Base-by-base conservation (phyloP, 2,888 invertebrate genomes). In the Drosophila meridiana region DNA sequence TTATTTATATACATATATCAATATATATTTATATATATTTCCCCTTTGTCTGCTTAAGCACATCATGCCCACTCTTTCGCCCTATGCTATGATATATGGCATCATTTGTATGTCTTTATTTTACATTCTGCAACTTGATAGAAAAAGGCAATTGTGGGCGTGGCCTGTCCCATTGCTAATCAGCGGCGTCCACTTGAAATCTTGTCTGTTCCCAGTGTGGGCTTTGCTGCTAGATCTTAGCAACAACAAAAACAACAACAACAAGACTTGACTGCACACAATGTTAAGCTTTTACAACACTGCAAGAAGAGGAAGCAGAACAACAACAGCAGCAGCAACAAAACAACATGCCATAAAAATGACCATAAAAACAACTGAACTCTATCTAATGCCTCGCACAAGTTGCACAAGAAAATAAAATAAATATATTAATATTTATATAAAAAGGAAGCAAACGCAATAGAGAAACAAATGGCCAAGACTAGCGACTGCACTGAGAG, bases 301-400 rank as follows among this genome's bases (percentile, higher is more conserved):
- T 38, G 9, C 13, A 26, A 32, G 30, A 30, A n/a, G 14, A 8
- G 36, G 14, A 9, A 52, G 20, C 32, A 50, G 32, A 36, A 45
- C 43, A 61, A 30, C 42, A 36, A 36, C 43, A 61, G 36, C 42
- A 64, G 14, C 43, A 45, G 34, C n/a, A 42, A 20, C 11, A 56
- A 45, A 28, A 30, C 48, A 64, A 32, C 62, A 53, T 14, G 59
- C 57, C 52, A 56, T 56, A 50, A 58, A 53, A 70, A 42, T 53
- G 69, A 28, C 66, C 61, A 64, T 69, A 61, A 71, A 63, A 76
- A 30, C 42, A 59, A 83, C 73, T 78, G 76, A 73, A 53, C 72
- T 85, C 43, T 65, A 53, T 66, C 62, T 78, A 73, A 67, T 73
- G 83, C 62, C 77, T 42, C 68, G 69, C 70, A 76, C 73, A 73